Percentiles rank a stretch among this genome's conserved stretches.
Evolutionary conservation across 2,888 invertebrate species (phyloP).

Genomic region (Ctenicera cuprea): DNA sequence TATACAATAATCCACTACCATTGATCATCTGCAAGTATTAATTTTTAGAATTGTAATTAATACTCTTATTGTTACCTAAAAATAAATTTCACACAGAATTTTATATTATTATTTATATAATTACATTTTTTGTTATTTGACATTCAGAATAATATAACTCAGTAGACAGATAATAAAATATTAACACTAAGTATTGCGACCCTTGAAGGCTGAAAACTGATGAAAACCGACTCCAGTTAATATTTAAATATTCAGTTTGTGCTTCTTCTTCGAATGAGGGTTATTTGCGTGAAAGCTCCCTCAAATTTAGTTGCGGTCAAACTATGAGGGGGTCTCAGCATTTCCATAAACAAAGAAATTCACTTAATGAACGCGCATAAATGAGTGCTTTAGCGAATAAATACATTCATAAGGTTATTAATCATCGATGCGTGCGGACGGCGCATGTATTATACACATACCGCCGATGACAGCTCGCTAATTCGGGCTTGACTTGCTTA

Average conservation of each 20-base stretch:
- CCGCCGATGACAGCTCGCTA: constrained; percentile 66
- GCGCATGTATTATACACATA: constrained; percentile 62
- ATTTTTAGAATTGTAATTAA: too few relatives aligned
- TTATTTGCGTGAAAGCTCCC: constrained; percentile 49
- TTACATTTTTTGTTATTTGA: not conserved
- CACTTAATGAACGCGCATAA: constrained; percentile 63
- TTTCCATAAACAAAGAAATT: constrained; percentile 66
- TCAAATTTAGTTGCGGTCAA: constrained; percentile 50
- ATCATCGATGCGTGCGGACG: constrained; percentile 63
- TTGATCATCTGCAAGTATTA: too few relatives aligned
- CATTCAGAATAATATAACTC: not conserved
- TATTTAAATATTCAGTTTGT: constrained; percentile 45
- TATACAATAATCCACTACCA: too few relatives aligned
- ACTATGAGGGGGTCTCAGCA: constrained; percentile 53
- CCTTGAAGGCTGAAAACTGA: constrained; percentile 32
- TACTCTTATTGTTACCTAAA: too few relatives aligned
- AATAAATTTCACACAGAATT: too few relatives aligned
- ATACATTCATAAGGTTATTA: constrained; percentile 66
- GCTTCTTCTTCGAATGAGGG: constrained; percentile 47
- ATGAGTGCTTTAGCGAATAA: constrained; percentile 62
- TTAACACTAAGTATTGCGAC: constrained; percentile 25
- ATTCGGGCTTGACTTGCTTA: constrained; percentile 66
- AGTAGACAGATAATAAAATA: constrained; percentile 13
- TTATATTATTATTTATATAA: too few relatives aligned
- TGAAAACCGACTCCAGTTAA: constrained; percentile 45